Base-by-base conservation (phyloP, 2,113 vertebrate species). In the Scopus umbretta region DNA sequence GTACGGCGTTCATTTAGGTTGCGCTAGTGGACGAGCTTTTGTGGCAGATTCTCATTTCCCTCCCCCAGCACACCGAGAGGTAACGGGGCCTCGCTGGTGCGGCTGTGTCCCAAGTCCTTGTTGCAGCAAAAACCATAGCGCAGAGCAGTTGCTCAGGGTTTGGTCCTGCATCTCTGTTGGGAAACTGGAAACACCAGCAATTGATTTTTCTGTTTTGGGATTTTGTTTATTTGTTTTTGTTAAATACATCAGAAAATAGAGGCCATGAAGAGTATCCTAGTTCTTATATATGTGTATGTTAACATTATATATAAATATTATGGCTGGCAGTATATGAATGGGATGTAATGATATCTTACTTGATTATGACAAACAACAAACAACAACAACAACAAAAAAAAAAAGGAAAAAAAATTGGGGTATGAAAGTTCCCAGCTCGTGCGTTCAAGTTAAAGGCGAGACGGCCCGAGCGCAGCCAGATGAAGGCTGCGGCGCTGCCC, bases 111-210 rank as follows among this genome's bases (percentile, higher is more conserved):
- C 11, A 30, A 32, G 21, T 53, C 80, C 47, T 67, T 13, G 9
- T 18, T 72, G 70, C 49, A 58, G 21, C 68, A 75, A 62, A 62
- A 93, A 43, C 73, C 49, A 38, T 13, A 74, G 91, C 86, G 45
- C 47, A 62, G 62, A 84, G 71, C 67, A 63, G 68, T 56, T 56
- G 94, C 89, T 80, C 90, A 63, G 88, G 70, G 84, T 82, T 49
- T 74, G 81, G 87, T 96, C 87, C 91, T 95, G 70, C 63, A 10
- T 43, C 81, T 74, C 90, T 61, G 53, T 30, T 90, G 66, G 88
- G 90, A 90, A 93, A 89, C 94, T 70, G 89, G 94, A 97, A 96
- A 94, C 94, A 97, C 98, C 97, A 98, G 97, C 98, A 98, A 80
- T 80, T 88, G 36, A n/a, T 92, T 95, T 90, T 43, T 7, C 22